Percentiles rank a stretch among this genome's conserved stretches.
These are phyloP conservation scores for Brachyptera putata DNA, from an alignment of 2,888 invertebrate species.

Conservation along the genomic window DNA sequence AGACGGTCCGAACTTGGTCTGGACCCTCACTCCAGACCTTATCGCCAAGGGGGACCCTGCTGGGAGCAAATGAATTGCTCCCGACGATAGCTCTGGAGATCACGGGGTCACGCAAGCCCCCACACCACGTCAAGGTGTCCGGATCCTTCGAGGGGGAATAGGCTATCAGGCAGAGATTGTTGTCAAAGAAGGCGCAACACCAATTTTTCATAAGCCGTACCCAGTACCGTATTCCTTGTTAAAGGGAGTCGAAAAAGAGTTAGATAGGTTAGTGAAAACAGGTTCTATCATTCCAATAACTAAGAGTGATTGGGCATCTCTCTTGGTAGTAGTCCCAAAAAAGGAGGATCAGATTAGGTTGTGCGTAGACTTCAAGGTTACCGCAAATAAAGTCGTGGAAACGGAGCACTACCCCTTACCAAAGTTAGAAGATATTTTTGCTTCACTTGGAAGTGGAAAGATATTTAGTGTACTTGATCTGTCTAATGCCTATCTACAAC, in stretches of 20 bases:
- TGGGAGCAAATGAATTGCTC: too few relatives aligned
- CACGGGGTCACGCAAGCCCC: too few relatives aligned
- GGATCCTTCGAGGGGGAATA: too few relatives aligned
- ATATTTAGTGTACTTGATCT: neutral
- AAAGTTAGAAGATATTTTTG: neutral
- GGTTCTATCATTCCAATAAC: neutral
- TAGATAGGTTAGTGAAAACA: neutral
- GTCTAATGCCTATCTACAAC: neutral
- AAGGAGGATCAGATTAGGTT: slow-evolving; percentile 30
- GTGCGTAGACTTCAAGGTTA: slow-evolving; percentile 34
- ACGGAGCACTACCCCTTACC: slow-evolving; percentile 34
- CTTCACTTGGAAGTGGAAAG: neutral
- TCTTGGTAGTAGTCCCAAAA: slow-evolving; percentile 38
- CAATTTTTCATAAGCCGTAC: slow-evolving; percentile 6
- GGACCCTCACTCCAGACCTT: too few relatives aligned
- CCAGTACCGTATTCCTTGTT: neutral
- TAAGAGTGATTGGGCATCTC: neutral
- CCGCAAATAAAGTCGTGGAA: slow-evolving; percentile 36
- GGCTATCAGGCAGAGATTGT: slow-evolving; percentile 1
- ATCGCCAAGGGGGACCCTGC: too few relatives aligned
- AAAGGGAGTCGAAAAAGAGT: neutral
- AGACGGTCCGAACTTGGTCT: too few relatives aligned
- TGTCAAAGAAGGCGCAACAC: neutral
- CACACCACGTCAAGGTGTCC: too few relatives aligned
- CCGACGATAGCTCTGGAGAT: too few relatives aligned